phyloP scores from a whole-genome alignment of 30 jellyfish, hydroid and myxozoan genomes.

The Aurelia sp. region DNA sequence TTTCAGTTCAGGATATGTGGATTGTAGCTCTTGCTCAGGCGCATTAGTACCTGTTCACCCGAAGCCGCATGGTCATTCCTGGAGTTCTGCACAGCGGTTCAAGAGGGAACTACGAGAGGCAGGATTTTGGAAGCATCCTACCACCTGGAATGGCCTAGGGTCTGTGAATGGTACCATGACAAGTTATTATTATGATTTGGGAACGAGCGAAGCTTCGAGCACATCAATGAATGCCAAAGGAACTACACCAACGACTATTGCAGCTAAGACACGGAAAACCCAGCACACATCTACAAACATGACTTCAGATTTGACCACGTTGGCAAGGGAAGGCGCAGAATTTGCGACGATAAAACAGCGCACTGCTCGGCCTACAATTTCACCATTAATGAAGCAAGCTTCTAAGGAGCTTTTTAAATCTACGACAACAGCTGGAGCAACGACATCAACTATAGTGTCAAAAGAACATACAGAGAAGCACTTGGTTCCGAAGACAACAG shows the following conservation, averaged over 20 bases:
- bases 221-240: not conserved
- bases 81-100: not conserved
- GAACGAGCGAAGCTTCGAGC: not conserved
- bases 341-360: too few relatives aligned
- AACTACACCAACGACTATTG: not conserved
- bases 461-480: not conserved
- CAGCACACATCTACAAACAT: not conserved
- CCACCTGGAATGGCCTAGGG: not conserved
- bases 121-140: not conserved
- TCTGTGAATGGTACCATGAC: not conserved
- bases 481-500: not conserved
- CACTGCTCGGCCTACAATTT: too few relatives aligned
- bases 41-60: slow-evolving; percentile 19
- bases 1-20: slow-evolving; percentile 67
- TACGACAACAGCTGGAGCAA: not conserved
- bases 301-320: not conserved
- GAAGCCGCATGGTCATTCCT: not conserved
- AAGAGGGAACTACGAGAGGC: slow-evolving; percentile 33
- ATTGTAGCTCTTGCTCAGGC: slow-evolving; percentile 61
- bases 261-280: not conserved
- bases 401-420: not conserved
- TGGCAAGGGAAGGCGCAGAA: too few relatives aligned
- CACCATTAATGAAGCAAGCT: too few relatives aligned
- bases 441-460: not conserved
- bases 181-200: not conserved